These are phyloP conservation scores for Operophtera brumata DNA, from an alignment of 2,888 invertebrate genomes.

Conservation along the genomic window DNA sequence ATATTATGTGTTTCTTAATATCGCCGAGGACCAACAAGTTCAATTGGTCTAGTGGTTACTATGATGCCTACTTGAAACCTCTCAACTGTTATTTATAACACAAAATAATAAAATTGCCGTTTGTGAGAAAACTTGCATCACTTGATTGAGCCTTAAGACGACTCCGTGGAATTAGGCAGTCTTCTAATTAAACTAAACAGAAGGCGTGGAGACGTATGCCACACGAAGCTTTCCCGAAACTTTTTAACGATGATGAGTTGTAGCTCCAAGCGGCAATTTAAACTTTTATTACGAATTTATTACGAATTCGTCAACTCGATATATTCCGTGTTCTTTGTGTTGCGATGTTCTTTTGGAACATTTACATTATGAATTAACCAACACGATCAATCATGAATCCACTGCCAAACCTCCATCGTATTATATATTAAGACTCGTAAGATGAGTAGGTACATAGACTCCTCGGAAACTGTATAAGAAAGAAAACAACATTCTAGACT, in stretches of 20 bases:
- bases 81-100: too few species aligned
- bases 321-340: conserved; percentile 34
- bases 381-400: too few species aligned
- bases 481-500: background rate
- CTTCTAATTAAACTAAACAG: conserved; percentile 62
- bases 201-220: conserved; percentile 51
- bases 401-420: too few species aligned
- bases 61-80: too few species aligned
- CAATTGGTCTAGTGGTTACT: too few species aligned
- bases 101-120: too few species aligned
- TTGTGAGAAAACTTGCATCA: background rate
- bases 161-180: conserved; percentile 44
- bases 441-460: too few species aligned
- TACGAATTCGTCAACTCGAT: conserved; percentile 60
- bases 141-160: conserved; percentile 27
- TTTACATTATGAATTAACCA: background rate
- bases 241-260: conserved; percentile 71
- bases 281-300: conserved; percentile 68
- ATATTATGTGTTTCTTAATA: too few species aligned
- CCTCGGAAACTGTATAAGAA: too few species aligned
- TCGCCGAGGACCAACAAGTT: too few species aligned
- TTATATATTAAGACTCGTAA: too few species aligned
- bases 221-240: conserved; percentile 43
- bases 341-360: conserved; percentile 6
- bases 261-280: conserved; percentile 64